Evolutionary conservation across 2,113 vertebrate species (phyloP).

Genomic region (Oophaga pumilio): DNA sequence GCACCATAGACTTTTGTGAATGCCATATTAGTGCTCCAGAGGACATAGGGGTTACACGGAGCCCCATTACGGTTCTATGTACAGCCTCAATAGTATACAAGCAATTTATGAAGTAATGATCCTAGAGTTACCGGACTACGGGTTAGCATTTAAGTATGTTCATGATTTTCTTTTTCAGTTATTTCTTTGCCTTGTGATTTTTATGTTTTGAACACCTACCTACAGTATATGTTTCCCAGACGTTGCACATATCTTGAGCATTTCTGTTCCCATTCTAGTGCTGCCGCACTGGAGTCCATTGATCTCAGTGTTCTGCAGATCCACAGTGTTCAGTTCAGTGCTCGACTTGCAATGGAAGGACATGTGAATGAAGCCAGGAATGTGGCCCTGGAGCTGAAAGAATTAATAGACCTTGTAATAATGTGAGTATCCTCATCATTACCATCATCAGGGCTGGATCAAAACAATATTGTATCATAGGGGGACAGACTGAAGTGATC

Average conservation of each 20-base stretch:
- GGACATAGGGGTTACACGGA: neutral
- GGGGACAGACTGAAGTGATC: no score
- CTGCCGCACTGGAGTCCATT: slow-evolving; percentile 65
- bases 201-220: neutral
- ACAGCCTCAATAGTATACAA: neutral
- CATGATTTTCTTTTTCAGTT: neutral
- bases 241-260: neutral
- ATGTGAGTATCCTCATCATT: slow-evolving; percentile 62
- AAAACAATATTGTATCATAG: no score
- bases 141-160: neutral
- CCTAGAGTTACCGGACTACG: neutral
- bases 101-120: neutral
- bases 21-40: neutral
- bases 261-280: slow-evolving; percentile 60
- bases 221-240: neutral
- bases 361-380: slow-evolving; percentile 72
- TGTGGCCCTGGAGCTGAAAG: slow-evolving; percentile 69
- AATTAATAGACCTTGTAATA: slow-evolving; percentile 70
- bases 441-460: no score
- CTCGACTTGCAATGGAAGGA: slow-evolving; percentile 75
- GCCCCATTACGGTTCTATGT: neutral
- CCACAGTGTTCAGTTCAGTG: slow-evolving; percentile 76
- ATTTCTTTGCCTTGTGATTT: neutral
- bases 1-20: neutral
- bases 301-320: slow-evolving; percentile 72